Evolutionary conservation across 2,888 invertebrate genomes (phyloP), one percentile per base, ranked within the genome.

Genomic region (Agriopis aurantiaria): DNA sequence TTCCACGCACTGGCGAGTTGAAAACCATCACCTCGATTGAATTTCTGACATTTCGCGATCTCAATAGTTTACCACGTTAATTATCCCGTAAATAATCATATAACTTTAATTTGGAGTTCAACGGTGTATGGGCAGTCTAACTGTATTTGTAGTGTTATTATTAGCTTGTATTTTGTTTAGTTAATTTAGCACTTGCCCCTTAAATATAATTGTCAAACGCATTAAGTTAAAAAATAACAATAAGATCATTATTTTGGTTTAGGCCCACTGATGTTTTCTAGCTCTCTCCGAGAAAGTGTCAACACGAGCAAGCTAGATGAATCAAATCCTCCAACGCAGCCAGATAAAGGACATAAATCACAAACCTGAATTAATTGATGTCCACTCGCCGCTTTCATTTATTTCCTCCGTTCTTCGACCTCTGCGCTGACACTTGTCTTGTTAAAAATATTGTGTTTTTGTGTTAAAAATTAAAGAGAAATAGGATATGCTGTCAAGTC

Each of bases 281-380:
- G 11, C 23, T 52, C 11, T 52, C 52, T 6, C 11, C 11, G 11
- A 48, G 33, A 51, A 51, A 51, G 52, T 17, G 0, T 71, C 53
- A 69, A 58, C 40, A 66, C 55, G 64, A 33, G 5, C 41, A 14
- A 62, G 48, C 33, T 56, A 59, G 41, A 66, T 66, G 62, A 69
- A 72, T 70, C 70, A 73, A 57, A 67, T 70, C 65, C 33, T 53
- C 52, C 33, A 67, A 53, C 48, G 14, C 55, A 23, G 33, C 46
- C 63, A 68, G 68, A 71, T 68, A 72, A 72, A 68, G 56, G 12
- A 69, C 69, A 76, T 73, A 69, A 74, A 74, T 76, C 76, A 74
- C 75, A 11, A 52, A 76, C 76, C 74, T 73, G 55, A 68, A 73
- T 74, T 55, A 72, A 74, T 74, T 40, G 52, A 53, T 48, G 70